Conservation (phyloP, 2,113 vertebrate genomes). For the Sprattus sprattus region DNA sequence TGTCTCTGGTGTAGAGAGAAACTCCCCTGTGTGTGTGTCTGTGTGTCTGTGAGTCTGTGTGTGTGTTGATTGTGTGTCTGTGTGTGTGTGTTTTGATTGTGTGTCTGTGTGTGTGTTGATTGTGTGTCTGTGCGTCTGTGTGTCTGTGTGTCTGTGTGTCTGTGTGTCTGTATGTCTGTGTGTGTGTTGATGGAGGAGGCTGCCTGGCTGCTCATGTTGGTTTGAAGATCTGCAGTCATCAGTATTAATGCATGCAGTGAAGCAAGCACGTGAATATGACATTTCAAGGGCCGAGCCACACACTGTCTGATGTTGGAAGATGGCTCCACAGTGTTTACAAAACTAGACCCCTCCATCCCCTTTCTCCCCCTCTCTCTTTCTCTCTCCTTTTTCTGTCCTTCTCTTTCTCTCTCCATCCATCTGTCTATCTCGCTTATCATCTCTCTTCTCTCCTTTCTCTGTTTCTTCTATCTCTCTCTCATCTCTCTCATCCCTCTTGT, state of each 20-base stretch:
- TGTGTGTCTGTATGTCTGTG: background rate
- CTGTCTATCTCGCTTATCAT: background rate
- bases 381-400: background rate
- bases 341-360: background rate
- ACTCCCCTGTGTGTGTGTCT: background rate
- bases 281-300: too few relatives aligned
- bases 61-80: background rate
- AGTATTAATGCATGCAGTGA: background rate
- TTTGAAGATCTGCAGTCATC: background rate
- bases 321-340: background rate
- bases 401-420: background rate
- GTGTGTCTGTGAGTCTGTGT: slow-evolving; percentile 1
- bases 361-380: background rate
- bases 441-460: background rate
- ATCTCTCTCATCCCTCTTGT: too few relatives aligned
- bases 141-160: too few relatives aligned
- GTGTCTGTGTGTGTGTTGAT: background rate
- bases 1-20: background rate
- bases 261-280: background rate
- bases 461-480: too few relatives aligned
- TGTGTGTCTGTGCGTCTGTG: background rate
- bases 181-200: background rate
- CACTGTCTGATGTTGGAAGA: background rate
- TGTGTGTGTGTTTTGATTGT: too few relatives aligned
- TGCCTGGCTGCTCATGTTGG: background rate